Percentiles rank a stretch among this genome's conserved stretches.
Conservation (phyloP, 2,888 invertebrate species). For the Sabatieria punctata region DNA sequence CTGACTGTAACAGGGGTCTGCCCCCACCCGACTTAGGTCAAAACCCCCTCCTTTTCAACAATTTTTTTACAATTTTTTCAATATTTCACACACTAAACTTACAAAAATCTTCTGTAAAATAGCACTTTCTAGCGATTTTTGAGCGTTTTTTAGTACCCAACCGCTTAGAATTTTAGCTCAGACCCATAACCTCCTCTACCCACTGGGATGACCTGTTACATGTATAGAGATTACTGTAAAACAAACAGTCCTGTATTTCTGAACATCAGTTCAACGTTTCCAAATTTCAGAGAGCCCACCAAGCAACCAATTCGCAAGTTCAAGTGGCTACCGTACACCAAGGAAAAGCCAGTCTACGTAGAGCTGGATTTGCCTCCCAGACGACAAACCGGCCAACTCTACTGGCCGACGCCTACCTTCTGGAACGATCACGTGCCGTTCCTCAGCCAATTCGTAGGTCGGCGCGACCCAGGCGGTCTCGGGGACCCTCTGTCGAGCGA, state of each 20-base stretch:
- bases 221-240: no score
- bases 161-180: background rate
- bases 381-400: constrained; percentile 12
- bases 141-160: background rate
- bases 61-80: no score
- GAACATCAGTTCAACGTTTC: no score
- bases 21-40: no score
- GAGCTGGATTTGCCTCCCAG: constrained; percentile 19
- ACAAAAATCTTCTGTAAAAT: no score
- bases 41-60: no score
- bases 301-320: constrained; percentile 13
- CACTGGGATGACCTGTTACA: constrained; percentile 10
- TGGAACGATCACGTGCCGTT: constrained; percentile 21
- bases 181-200: constrained; percentile 12
- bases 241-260: no score
- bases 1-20: no score
- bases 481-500: constrained; percentile 3
- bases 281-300: constrained; percentile 21
- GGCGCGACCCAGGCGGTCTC: background rate
- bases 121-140: no score
- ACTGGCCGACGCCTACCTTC: constrained; percentile 25
- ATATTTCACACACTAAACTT: no score
- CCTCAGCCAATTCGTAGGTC: constrained; percentile 1
- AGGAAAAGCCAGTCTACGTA: constrained; percentile 17
- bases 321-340: constrained; percentile 20